Conservation (phyloP, 2,113 vertebrate species). For the Oophaga pumilio region DNA sequence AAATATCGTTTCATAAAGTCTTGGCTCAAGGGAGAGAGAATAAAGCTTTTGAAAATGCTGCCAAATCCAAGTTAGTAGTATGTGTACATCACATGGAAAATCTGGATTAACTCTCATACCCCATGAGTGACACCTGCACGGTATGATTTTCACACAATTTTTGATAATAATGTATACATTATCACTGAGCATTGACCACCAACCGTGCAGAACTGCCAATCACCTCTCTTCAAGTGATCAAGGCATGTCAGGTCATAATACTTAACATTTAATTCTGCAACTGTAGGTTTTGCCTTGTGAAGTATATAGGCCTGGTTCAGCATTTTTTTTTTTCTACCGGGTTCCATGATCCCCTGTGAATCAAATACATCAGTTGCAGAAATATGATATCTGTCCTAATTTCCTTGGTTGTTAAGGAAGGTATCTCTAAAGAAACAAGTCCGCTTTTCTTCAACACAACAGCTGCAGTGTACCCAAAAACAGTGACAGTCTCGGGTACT, state of each 20-base stretch:
- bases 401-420: too few species aligned
- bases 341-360: too few species aligned
- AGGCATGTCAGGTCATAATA: background rate
- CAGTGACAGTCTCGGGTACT: background rate
- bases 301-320: background rate
- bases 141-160: conserved; percentile 36
- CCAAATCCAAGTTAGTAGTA: conserved; percentile 45
- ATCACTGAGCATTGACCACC: conserved; percentile 14
- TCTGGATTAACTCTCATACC: conserved; percentile 52
- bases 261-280: background rate
- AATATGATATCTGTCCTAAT: too few species aligned
- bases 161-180: background rate
- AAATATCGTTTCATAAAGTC: conserved; percentile 51
- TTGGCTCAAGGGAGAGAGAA: conserved; percentile 28
- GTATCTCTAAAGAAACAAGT: too few species aligned
- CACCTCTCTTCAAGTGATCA: background rate
- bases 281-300: background rate
- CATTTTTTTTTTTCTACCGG: background rate
- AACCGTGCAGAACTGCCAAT: conserved; percentile 13
- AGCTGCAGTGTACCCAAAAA: background rate
- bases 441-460: too few species aligned
- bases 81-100: conserved; percentile 55
- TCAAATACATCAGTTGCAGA: too few species aligned
- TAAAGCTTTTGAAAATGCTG: conserved; percentile 52
- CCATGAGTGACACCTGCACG: conserved; percentile 37